Base-by-base conservation (phyloP, 2,113 vertebrate genomes). In the Oreocharis arfaki region DNA sequence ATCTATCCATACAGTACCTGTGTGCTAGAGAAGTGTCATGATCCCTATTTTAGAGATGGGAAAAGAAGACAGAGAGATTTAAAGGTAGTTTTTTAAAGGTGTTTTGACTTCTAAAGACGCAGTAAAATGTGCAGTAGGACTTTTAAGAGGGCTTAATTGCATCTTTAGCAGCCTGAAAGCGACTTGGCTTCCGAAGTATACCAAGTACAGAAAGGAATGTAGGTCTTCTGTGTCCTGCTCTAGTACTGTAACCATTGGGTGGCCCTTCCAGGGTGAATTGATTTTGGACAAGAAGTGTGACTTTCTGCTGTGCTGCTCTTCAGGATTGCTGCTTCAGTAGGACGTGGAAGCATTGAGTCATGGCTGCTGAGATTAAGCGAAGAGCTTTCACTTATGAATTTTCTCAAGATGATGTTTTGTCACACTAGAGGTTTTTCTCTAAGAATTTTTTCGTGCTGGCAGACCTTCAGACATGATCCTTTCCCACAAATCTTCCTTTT, bases 91-190 rank as follows among this genome's bases (percentile, higher is more conserved):
- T 95, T 95, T 94, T 89, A 91, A 96, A 96, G 67, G 69, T 96
- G 85, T 95, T 95, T 96, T 96, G 93, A 95, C 96, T 97, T 95
- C 96, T 97, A 88, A 96, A 84, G 88, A 46, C 89, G 60, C 71
- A 87, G 83, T 75, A 95, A 93, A 96, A 89, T 92, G 93, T 95
- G 42, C 68, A 56, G 81, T 84, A 96, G 91, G 91, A 91, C 93
- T 96, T 97, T 96, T 76, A 94, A 89, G 91, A 71, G 76, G 56
- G 64, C 33, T 95, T 97, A 96, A 96, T 97, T 97, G 73, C 80
- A 82, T 81, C 84, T 89, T 87, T 60, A 95, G 60, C 91, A 95
- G 64, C 47, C 81, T 95, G 67, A 84, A 93, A 96, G 68, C 1
- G 14, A 77, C 50, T 90, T 1, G 6, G 55, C 83, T 95, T 91